phyloP scores from a whole-genome alignment of 2,113 vertebrate species.

The Actenoides hombroni region DNA sequence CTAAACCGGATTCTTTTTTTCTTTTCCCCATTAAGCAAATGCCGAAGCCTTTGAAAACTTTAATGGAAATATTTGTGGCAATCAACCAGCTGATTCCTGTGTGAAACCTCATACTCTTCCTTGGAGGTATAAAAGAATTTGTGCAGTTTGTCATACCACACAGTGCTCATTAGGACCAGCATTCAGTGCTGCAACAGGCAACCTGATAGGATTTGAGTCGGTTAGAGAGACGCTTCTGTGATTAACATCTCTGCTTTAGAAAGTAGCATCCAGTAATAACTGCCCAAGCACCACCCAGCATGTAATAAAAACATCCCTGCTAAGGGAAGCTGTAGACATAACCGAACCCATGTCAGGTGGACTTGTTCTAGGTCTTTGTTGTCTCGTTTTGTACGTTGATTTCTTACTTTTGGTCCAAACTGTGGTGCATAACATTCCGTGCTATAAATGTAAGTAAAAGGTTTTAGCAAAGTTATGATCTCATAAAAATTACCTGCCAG shows the following conservation, averaged over 20 bases:
- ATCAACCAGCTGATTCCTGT: conserved; percentile 22
- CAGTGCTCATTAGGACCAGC: background rate
- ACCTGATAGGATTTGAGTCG: background rate
- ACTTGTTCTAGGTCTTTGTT: background rate
- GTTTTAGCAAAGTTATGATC: background rate
- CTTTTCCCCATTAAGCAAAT: background rate
- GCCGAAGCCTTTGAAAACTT: background rate
- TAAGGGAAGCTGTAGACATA: background rate
- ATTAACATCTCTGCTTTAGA: conserved; percentile 20
- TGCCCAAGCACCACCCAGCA: background rate
- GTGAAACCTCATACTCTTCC: conserved; percentile 22
- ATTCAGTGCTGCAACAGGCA: background rate
- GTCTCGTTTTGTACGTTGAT: background rate
- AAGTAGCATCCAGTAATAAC: background rate
- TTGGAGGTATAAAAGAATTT: background rate
- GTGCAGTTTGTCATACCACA: background rate
- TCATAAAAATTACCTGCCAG: background rate
- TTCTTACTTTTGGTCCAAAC: background rate
- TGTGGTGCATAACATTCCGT: background rate
- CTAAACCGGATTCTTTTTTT: background rate
- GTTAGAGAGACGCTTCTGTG: background rate
- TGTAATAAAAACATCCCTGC: background rate
- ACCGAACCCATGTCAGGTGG: background rate
- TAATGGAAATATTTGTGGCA: background rate
- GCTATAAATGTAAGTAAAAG: background rate